A percentile compares a stretch with the other conserved stretches of the same genome.
Evolutionary conservation across 2,113 vertebrate genomes (phyloP).

Genomic region (Marmota monax): DNA sequence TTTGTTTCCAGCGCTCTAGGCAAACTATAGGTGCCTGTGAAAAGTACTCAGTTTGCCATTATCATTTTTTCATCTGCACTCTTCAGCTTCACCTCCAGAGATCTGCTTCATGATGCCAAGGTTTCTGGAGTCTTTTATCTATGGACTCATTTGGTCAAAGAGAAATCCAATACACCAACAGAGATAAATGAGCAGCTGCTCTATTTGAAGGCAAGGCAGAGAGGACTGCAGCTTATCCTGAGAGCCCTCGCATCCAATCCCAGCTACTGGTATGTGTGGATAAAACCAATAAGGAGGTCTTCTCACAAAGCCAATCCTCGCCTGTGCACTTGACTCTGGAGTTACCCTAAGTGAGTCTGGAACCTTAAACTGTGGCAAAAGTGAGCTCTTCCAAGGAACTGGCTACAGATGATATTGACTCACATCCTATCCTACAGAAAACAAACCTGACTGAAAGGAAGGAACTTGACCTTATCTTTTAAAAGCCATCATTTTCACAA

Average conservation of each 20-base stretch:
- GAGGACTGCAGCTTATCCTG: background rate
- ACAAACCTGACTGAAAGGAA: background rate
- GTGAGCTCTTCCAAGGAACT: background rate
- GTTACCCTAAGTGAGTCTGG: background rate
- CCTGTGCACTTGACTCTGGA: accelerated
- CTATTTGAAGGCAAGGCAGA: background rate
- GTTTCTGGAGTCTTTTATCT: background rate
- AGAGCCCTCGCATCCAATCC: too few species aligned
- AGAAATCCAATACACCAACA: background rate
- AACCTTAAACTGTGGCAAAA: background rate
- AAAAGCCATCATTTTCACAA: background rate
- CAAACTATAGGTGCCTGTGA: background rate
- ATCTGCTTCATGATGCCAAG: background rate
- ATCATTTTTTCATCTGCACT: background rate
- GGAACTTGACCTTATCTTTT: background rate
- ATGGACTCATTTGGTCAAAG: background rate
- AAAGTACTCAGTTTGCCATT: background rate
- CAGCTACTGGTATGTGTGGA: accelerated
- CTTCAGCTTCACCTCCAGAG: background rate
- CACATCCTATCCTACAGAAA: background rate
- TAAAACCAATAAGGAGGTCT: background rate
- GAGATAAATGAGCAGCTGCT: background rate
- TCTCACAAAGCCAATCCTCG: background rate
- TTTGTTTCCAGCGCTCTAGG: background rate
- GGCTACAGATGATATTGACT: background rate